phyloP scores from a whole-genome alignment of 2,888 invertebrate genomes.

The Nemoura dubitans region DNA sequence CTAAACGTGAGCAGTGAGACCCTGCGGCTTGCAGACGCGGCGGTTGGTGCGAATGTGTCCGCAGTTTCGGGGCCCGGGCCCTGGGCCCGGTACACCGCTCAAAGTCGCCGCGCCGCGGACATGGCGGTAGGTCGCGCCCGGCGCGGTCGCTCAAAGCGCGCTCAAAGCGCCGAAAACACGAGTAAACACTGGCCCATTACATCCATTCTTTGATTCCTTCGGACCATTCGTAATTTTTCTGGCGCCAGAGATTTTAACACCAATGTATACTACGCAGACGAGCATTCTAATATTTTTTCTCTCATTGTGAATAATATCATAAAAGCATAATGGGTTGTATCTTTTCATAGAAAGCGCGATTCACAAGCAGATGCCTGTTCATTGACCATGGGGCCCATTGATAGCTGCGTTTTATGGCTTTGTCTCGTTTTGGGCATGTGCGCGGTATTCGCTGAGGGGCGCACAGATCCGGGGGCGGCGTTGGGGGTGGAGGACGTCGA shows the following conservation, averaged over 20 bases:
- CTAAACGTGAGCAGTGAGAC: too few relatives aligned
- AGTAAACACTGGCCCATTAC: conserved; percentile 33
- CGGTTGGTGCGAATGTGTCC: background rate
- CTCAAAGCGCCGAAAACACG: conserved; percentile 7
- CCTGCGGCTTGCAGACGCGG: too few relatives aligned
- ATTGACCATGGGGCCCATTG: conserved; percentile 33
- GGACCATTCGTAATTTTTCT: conserved; percentile 13
- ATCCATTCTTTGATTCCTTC: conserved; percentile 17
- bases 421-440: conserved; percentile 15
- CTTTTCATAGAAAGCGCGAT: background rate
- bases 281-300: background rate
- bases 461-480: conserved; percentile 17
- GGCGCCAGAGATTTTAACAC: conserved; percentile 26
- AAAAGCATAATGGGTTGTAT: conserved; percentile 26
- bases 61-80: background rate
- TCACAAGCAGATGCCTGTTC: conserved; percentile 15
- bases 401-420: background rate
- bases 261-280: background rate
- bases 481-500: background rate
- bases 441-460: background rate
- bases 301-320: conserved; percentile 14
- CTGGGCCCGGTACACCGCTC: too few relatives aligned
- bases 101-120: background rate
- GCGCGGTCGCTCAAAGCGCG: background rate
- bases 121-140: conserved; percentile 19